Base-by-base conservation (phyloP, 2,797 vertebrate genomes). In the Buphagus erythrorhynchus region DNA sequence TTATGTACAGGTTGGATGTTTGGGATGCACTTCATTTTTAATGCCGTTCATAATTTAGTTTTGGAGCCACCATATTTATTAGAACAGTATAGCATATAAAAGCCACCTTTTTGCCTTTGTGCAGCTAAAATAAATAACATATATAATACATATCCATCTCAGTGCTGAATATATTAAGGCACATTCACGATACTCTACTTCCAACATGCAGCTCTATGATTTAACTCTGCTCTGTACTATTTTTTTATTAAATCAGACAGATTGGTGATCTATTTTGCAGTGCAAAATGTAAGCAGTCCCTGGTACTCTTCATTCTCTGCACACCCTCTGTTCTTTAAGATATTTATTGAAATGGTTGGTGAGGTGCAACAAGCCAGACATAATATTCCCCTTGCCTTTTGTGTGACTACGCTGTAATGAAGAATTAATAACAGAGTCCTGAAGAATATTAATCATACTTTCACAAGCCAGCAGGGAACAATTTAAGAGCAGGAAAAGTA, bases 81-180 rank as follows among this genome's bases (percentile, higher is more conserved):
- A 97, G 82, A 94, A 95, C 55, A 94, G 45, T 55, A 61, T 19
- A 80, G 81, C 61, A 69, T 80, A 62, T 86, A 96, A 96, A 96
- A 97, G 88, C 82, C 90, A 94, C 88, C 83, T 93, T 96, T 97
- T 97, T 96, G 94, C 94, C 94, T 97, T 91, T 97, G 88, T 97
- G 93, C 80, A 95, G 90, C 91, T 96, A 88, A 94, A 95, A 95
- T 97, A 97, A 97, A 97, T 97, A 97, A 93, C 82, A 86, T 96
- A 95, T 96, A 94, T 92, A 95, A 95, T 94, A 87, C 71, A 89
- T 87, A 89, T 80, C 88, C 88, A 65, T 82, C 86, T 85, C 67
- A 24, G 68, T 65, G 68, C 81, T 74, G 95, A 87, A 95, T 96
- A 96, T 91, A 93, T 94, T 93, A 87, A 82, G 68, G 61, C 57